Evolutionary conservation across 2,797 vertebrate genomes (phyloP).

Genomic region (Argentina silus): DNA sequence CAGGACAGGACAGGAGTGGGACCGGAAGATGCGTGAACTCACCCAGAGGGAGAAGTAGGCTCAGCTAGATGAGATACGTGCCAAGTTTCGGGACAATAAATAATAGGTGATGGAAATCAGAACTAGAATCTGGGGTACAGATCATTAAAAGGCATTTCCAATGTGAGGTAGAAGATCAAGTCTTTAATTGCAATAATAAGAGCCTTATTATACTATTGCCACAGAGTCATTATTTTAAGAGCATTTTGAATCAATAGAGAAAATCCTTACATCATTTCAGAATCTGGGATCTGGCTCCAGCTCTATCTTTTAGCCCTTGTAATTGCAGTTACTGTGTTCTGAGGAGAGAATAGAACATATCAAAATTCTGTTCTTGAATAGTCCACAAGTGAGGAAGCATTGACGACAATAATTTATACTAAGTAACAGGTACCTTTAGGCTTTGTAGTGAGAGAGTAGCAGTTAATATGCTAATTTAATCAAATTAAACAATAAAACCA

Average conservation of each 20-base stretch:
- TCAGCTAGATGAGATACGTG: neutral
- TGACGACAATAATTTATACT: constrained; percentile 69
- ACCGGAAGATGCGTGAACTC: neutral
- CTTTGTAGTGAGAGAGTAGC: constrained; percentile 65
- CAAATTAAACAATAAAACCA: constrained; percentile 64
- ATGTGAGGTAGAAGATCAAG: constrained; percentile 57
- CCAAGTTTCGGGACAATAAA: constrained; percentile 2
- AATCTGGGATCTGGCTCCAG: constrained; percentile 57
- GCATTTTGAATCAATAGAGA: constrained; percentile 54
- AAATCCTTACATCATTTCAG: constrained; percentile 29
- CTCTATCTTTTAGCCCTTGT: constrained; percentile 56
- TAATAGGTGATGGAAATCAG: neutral
- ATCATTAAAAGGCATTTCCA: constrained; percentile 51
- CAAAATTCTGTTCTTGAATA: constrained; percentile 72
- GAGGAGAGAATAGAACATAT: constrained; percentile 77
- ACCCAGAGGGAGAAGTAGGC: neutral
- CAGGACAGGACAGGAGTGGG: neutral
- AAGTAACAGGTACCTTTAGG: constrained; percentile 73
- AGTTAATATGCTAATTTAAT: constrained; percentile 75
- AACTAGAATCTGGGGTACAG: neutral
- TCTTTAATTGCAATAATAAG: constrained; percentile 75
- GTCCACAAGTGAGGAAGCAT: constrained; percentile 65
- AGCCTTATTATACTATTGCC: constrained; percentile 63
- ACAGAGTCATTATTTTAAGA: constrained; percentile 65
- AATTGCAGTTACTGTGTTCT: constrained; percentile 61